Conservation (phyloP, 2,113 vertebrate genomes). For the Monarcha castaneiventris region DNA sequence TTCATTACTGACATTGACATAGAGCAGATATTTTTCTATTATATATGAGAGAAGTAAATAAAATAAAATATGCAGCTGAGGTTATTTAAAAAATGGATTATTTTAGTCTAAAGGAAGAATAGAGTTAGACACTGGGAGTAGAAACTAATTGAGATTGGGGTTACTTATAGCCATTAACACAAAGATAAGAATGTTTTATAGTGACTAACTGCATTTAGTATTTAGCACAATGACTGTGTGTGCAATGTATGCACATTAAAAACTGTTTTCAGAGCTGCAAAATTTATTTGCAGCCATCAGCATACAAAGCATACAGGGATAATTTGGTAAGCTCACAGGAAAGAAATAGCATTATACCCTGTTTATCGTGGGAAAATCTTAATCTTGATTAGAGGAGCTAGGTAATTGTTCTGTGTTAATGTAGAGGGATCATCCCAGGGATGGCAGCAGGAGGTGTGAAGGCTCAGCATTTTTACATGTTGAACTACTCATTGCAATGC, state of each 20-base stretch:
- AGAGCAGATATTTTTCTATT: background rate
- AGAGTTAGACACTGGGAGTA: background rate
- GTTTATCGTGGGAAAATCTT: background rate
- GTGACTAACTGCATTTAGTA: background rate
- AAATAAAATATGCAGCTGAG: background rate
- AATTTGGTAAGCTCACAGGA: background rate
- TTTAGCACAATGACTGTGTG: background rate
- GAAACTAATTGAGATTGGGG: background rate
- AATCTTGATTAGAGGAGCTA: background rate
- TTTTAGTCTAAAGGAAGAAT: background rate
- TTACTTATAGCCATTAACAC: background rate
- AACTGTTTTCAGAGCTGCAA: background rate
- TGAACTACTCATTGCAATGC: background rate
- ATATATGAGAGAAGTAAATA: background rate
- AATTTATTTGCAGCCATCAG: background rate
- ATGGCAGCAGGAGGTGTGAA: background rate
- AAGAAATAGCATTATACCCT: background rate
- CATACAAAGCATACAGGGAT: background rate
- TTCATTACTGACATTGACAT: background rate
- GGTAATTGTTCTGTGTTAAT: constrained; percentile 26
- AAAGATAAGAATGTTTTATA: background rate
- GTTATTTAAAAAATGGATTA: background rate
- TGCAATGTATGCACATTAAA: background rate
- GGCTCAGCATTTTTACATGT: constrained; percentile 14
- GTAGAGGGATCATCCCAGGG: background rate